phyloP scores from a whole-genome alignment of 2,113 vertebrate species.

The Sardina pilchardus region DNA sequence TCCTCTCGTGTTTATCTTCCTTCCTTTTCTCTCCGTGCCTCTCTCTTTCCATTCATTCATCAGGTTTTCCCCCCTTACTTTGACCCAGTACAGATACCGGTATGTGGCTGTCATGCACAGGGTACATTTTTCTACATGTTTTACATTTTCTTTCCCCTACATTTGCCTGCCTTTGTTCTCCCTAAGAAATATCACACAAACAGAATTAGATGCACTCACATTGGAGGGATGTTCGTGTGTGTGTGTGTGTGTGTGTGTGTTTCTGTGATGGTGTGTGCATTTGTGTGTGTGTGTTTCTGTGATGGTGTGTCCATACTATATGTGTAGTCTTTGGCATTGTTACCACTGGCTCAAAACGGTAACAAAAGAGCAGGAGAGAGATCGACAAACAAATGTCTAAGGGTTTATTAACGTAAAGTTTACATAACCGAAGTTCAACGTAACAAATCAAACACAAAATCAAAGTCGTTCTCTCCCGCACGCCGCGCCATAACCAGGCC shows the following conservation, averaged over 20 bases:
- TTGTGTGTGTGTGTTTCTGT: not conserved
- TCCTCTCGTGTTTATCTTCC: not conserved
- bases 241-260: not conserved
- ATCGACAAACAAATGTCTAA: no score
- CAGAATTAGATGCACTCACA: not conserved
- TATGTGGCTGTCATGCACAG: not conserved
- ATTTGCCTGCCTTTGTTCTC: not conserved
- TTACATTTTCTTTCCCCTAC: not conserved
- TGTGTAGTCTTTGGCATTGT: not conserved
- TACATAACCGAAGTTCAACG: no score
- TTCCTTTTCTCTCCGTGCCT: not conserved
- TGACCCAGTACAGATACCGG: not conserved
- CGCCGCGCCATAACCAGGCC: no score
- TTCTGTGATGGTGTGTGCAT: not conserved
- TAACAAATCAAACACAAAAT: no score
- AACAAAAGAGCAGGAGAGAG: no score
- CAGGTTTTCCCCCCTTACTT: not conserved
- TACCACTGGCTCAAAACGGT: no score
- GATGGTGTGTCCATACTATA: not conserved
- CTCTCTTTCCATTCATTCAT: not conserved
- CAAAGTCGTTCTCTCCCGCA: no score
- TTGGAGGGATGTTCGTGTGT: not conserved
- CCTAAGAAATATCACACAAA: not conserved
- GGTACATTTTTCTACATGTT: not conserved
- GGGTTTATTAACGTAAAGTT: no score